A percentile compares a stretch with the other conserved stretches of the same genome.
Evolutionary conservation across 2,888 invertebrate genomes (phyloP).

Genomic region (Ceramica pisi): DNA sequence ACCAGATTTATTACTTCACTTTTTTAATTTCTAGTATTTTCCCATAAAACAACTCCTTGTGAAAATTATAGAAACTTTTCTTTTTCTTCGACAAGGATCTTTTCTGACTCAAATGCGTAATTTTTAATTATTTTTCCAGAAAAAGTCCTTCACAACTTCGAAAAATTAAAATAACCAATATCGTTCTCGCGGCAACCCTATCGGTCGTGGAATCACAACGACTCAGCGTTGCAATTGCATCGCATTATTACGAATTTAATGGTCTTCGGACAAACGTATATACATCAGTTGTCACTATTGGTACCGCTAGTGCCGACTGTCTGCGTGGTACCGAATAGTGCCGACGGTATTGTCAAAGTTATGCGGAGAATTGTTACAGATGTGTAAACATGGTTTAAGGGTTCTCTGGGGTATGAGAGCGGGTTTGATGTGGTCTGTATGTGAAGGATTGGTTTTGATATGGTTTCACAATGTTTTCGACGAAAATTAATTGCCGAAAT

Average conservation of each 20-base stretch:
- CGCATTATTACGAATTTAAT: slow-evolving; percentile 78
- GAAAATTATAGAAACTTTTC: neutral
- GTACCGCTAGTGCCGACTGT: slow-evolving; percentile 32
- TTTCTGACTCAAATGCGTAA: neutral
- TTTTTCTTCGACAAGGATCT: neutral
- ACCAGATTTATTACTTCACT: too few species aligned
- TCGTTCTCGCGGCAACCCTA: slow-evolving; percentile 65
- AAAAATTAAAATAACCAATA: neutral
- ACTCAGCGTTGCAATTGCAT: slow-evolving; percentile 70
- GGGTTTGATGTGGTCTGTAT: neutral
- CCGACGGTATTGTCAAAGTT: slow-evolving; percentile 57
- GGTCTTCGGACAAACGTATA: slow-evolving; percentile 67
- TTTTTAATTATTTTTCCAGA: too few species aligned
- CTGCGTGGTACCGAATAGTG: slow-evolving; percentile 34
- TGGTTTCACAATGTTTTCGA: neutral
- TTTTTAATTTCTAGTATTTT: too few species aligned
- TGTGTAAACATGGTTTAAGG: slow-evolving; percentile 46
- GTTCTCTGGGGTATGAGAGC: slow-evolving; percentile 6
- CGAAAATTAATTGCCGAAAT: too few species aligned
- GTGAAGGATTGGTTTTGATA: neutral
- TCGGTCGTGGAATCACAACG: slow-evolving; percentile 55
- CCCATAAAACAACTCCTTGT: neutral
- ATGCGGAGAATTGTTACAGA: slow-evolving; percentile 45
- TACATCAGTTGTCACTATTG: slow-evolving; percentile 60
- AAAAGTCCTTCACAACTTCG: neutral